Conservation (phyloP, 2,888 invertebrate species). For the Agrochola litura region DNA sequence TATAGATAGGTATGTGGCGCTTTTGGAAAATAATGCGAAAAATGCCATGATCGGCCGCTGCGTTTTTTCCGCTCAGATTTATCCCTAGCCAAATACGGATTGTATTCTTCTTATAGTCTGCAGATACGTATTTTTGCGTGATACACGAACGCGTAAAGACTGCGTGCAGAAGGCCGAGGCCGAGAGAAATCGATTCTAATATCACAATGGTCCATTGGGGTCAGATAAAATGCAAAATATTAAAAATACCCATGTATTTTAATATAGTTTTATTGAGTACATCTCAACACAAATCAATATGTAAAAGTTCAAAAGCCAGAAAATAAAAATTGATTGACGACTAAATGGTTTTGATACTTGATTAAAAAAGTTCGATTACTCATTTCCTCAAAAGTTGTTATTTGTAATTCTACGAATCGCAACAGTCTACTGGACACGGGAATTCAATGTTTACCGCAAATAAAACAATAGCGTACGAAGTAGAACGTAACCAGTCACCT, state of each 20-base stretch:
- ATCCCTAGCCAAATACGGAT: neutral
- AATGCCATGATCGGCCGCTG: neutral
- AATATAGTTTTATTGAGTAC: neutral
- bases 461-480: constrained; percentile 58
- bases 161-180: constrained; percentile 84
- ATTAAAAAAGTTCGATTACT: constrained; percentile 12
- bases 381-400: constrained; percentile 31
- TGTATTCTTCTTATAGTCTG: constrained; percentile 7
- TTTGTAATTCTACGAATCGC: constrained; percentile 32
- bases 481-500: constrained; percentile 58
- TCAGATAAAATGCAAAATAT: constrained; percentile 44
- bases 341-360: constrained; percentile 25
- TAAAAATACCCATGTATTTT: constrained; percentile 17
- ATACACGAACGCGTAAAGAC: constrained; percentile 73
- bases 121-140: constrained; percentile 67
- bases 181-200: constrained; percentile 85
- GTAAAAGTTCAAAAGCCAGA: neutral
- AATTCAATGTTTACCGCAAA: constrained; percentile 56
- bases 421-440: constrained; percentile 44
- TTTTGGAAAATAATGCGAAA: neutral
- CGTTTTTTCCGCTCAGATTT: neutral
- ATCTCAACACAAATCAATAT: neutral
- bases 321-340: neutral
- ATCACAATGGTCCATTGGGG: constrained; percentile 56
- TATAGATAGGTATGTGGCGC: neutral